Conservation (phyloP, 2,113 vertebrate species). For the Strix aluco region DNA sequence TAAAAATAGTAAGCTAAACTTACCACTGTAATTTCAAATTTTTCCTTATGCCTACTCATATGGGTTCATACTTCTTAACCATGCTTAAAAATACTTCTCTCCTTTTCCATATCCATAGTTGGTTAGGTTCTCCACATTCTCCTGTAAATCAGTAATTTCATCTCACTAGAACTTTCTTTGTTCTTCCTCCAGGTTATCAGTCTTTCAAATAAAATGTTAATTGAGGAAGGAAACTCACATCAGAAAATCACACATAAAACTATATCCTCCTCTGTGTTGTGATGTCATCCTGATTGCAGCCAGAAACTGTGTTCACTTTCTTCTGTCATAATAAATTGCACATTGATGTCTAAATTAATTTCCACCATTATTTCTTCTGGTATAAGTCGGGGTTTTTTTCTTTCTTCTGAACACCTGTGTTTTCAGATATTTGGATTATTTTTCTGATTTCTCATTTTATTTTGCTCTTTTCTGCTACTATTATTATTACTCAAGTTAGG, state of each 20-base stretch:
- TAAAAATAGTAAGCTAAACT: not conserved
- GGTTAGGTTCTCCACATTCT: not conserved
- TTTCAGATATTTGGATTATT: slow-evolving; percentile 43
- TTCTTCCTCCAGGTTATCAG: not conserved
- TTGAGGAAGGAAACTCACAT: slow-evolving; percentile 30
- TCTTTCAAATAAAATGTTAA: slow-evolving; percentile 23
- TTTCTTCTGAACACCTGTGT: slow-evolving; percentile 21
- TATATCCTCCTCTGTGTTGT: slow-evolving; percentile 23
- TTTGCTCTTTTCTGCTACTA: not conserved
- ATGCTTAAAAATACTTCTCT: not conserved
- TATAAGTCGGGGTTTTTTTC: not conserved
- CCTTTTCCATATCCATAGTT: not conserved
- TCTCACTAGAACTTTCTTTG: not conserved
- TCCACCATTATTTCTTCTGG: slow-evolving; percentile 21
- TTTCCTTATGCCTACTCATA: not conserved
- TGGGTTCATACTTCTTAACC: not conserved
- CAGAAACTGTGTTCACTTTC: slow-evolving; percentile 14
- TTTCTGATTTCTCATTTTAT: not conserved
- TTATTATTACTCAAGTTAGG: not conserved
- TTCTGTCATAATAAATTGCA: slow-evolving; percentile 39
- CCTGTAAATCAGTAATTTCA: not conserved
- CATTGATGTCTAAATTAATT: slow-evolving; percentile 29
- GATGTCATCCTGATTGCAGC: not conserved
- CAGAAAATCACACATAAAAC: slow-evolving; percentile 30
- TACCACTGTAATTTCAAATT: not conserved